Evolutionary conservation across 2,888 invertebrate genomes (phyloP).

Genomic region (Synergus itoensis): DNA sequence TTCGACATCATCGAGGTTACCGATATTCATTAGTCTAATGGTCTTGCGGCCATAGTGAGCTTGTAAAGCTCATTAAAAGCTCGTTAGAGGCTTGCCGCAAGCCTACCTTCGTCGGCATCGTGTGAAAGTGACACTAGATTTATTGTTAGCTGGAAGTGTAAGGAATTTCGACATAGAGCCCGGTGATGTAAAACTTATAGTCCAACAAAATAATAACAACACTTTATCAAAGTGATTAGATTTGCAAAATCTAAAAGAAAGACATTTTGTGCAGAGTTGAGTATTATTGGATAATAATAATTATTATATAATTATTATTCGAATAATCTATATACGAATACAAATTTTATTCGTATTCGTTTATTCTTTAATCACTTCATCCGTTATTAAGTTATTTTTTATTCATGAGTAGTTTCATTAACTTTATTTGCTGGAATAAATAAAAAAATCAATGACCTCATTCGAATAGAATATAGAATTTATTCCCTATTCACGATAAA

Average conservation of each 20-base stretch:
- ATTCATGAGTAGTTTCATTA: too few relatives aligned
- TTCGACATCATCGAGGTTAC: conserved; percentile 54
- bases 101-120: conserved; percentile 31
- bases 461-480: too few relatives aligned
- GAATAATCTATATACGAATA: too few relatives aligned
- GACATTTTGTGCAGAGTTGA: too few relatives aligned
- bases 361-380: too few relatives aligned
- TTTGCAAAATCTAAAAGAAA: background rate
- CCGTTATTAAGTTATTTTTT: too few relatives aligned
- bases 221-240: background rate
- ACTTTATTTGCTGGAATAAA: too few relatives aligned
- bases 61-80: conserved; percentile 67
- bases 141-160: conserved; percentile 39
- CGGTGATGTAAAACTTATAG: background rate
- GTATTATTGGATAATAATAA: too few relatives aligned
- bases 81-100: conserved; percentile 63
- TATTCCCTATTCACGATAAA: too few relatives aligned
- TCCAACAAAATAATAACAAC: background rate
- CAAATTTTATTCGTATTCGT: too few relatives aligned
- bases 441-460: too few relatives aligned
- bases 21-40: conserved; percentile 60
- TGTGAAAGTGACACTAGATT: conserved; percentile 44
- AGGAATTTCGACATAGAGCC: conserved; percentile 50
- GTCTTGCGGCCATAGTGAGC: conserved; percentile 48
- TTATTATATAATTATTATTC: too few relatives aligned